Evolutionary conservation across 1,140 invertebrate genomes (phyloP).

Genomic region (Pachypsylla venusta): DNA sequence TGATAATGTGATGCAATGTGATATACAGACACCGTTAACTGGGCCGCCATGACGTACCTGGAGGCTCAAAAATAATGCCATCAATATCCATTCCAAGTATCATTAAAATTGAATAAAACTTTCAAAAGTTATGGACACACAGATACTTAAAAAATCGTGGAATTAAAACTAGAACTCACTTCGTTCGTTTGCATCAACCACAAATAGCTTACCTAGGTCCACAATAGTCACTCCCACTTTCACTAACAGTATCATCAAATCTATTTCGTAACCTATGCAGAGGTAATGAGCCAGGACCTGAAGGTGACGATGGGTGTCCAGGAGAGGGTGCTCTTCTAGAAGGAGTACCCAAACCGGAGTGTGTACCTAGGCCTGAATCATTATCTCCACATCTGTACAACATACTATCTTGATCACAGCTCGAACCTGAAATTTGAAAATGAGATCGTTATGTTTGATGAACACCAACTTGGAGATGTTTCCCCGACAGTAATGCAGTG

Average conservation of each 20-base stretch:
- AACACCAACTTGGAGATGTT: too few species aligned
- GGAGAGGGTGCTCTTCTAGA: slow-evolving; percentile 64
- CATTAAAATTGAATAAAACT: too few species aligned
- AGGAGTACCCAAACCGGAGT: slow-evolving; percentile 62
- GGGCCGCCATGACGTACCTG: too few species aligned
- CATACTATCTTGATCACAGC: slow-evolving; percentile 37
- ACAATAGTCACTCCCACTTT: slow-evolving; percentile 38
- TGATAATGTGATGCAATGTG: too few species aligned
- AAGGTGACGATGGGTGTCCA: slow-evolving; percentile 50
- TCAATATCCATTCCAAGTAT: too few species aligned
- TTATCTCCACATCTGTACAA: slow-evolving; percentile 40
- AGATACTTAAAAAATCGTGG: too few species aligned
- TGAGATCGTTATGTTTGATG: too few species aligned
- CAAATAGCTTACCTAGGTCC: slow-evolving; percentile 19
- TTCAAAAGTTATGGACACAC: too few species aligned
- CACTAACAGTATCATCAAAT: slow-evolving; percentile 70
- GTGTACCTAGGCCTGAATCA: slow-evolving; percentile 63
- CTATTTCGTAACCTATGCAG: slow-evolving; percentile 59
- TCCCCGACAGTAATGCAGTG: too few species aligned
- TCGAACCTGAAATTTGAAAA: slow-evolving; percentile 36
- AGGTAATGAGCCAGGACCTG: slow-evolving; percentile 60
- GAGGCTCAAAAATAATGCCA: too few species aligned
- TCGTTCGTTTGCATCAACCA: neutral
- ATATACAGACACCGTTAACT: too few species aligned
- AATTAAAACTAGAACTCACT: too few species aligned